These are phyloP conservation scores for Mya arenaria DNA, from an alignment of 1,140 invertebrate species.

Conservation along the genomic window DNA sequence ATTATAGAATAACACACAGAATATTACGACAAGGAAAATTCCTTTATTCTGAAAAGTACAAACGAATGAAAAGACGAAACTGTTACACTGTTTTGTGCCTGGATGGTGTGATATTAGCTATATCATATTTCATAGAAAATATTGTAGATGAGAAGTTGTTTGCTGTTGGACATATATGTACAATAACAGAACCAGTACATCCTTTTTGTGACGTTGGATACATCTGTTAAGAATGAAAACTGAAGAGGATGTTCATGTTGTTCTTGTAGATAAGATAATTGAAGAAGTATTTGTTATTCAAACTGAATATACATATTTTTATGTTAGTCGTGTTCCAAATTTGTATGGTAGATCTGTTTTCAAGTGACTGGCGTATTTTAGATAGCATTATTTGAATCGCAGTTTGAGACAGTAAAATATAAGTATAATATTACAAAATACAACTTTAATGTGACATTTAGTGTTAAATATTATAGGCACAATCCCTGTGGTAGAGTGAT, in stretches of 20 bases:
- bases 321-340: constrained; percentile 19
- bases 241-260: constrained; percentile 13
- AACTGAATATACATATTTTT: constrained; percentile 10
- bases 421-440: constrained; percentile 25
- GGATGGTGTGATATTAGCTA: constrained; percentile 13
- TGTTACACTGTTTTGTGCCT: constrained; percentile 24
- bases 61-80: constrained; percentile 24
- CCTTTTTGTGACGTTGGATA: constrained; percentile 25
- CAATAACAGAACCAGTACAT: constrained; percentile 26
- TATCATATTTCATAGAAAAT: constrained; percentile 12
- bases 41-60: constrained; percentile 25
- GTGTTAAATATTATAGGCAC: constrained; percentile 11
- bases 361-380: constrained; percentile 18
- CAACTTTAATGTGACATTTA: constrained; percentile 10
- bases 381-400: constrained; percentile 4
- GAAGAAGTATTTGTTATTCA: constrained; percentile 15
- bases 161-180: constrained; percentile 26
- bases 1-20: constrained; percentile 15
- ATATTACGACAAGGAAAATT: constrained; percentile 30
- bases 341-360: constrained; percentile 29
- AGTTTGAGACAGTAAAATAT: constrained; percentile 26
- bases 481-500: constrained; percentile 26
- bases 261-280: constrained; percentile 15
- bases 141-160: constrained; percentile 20
- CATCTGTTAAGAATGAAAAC: constrained; percentile 27